phyloP scores from a whole-genome alignment of 1,140 invertebrate species.

The Pomacea maculata region DNA sequence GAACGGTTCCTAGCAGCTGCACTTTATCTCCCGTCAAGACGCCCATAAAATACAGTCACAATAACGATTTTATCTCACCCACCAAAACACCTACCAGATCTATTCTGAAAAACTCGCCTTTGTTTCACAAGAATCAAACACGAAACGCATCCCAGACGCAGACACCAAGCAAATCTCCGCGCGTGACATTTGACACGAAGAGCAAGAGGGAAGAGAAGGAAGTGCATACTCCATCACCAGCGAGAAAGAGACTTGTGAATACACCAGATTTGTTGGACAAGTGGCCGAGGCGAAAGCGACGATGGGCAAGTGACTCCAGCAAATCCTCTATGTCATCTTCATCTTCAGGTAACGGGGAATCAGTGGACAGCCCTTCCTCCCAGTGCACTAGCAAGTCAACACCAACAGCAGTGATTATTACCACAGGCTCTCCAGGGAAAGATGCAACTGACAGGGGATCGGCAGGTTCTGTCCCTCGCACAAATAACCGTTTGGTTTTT shows the following conservation, averaged over 20 bases:
- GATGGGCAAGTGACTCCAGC: constrained; percentile 6
- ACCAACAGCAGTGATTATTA: no score
- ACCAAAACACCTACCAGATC: constrained; percentile 13
- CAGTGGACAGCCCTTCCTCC: no score
- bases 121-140: not conserved
- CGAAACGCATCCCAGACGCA: not conserved
- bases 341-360: not conserved
- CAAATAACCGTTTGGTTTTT: no score
- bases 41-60: not conserved
- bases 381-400: no score
- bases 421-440: no score
- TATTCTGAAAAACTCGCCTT: constrained; percentile 15
- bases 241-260: constrained; percentile 22
- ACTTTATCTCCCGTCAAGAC: not conserved
- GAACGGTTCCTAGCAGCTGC: no score
- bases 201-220: not conserved
- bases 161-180: constrained; percentile 8
- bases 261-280: constrained; percentile 47
- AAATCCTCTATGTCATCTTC: not conserved
- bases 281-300: constrained; percentile 35
- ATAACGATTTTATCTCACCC: not conserved
- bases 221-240: constrained; percentile 44
- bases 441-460: no score
- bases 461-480: no score
- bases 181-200: constrained; percentile 7